phyloP scores from a whole-genome alignment of 2,797 vertebrate genomes.

The Gadopsis marmoratus region DNA sequence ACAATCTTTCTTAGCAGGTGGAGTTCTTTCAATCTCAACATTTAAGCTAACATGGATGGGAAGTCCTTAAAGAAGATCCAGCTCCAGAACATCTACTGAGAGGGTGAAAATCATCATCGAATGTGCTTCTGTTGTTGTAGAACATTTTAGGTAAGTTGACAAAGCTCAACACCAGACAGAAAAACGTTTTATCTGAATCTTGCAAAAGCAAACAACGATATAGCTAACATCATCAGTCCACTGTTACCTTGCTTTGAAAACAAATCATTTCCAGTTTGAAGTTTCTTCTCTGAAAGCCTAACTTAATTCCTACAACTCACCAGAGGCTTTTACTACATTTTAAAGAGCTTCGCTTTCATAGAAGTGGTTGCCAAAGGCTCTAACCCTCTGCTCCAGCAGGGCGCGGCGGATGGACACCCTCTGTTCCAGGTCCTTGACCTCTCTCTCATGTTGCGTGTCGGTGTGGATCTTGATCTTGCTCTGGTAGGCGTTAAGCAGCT shows the following conservation, averaged over 20 bases:
- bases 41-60: not conserved
- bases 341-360: slow-evolving; percentile 27
- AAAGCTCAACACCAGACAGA: not conserved
- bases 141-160: not conserved
- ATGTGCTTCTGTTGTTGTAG: not conserved
- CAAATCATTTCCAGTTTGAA: not conserved
- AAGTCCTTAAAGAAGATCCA: not conserved
- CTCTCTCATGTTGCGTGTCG: slow-evolving; percentile 91
- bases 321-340: not conserved
- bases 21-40: not conserved
- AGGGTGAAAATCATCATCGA: not conserved
- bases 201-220: not conserved
- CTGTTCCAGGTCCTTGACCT: slow-evolving; percentile 93
- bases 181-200: not conserved
- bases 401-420: slow-evolving; percentile 93
- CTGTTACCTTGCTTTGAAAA: not conserved
- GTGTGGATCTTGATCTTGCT: slow-evolving; percentile 98
- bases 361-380: slow-evolving; percentile 34
- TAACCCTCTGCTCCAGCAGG: slow-evolving; percentile 92
- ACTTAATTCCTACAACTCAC: slow-evolving; percentile 12
- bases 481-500: slow-evolving; percentile 95
- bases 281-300: not conserved
- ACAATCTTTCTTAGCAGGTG: not conserved
- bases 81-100: not conserved
- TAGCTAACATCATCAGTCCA: not conserved